Conservation (phyloP, 2,113 vertebrate species). For the Brachypteracias leptosomus region DNA sequence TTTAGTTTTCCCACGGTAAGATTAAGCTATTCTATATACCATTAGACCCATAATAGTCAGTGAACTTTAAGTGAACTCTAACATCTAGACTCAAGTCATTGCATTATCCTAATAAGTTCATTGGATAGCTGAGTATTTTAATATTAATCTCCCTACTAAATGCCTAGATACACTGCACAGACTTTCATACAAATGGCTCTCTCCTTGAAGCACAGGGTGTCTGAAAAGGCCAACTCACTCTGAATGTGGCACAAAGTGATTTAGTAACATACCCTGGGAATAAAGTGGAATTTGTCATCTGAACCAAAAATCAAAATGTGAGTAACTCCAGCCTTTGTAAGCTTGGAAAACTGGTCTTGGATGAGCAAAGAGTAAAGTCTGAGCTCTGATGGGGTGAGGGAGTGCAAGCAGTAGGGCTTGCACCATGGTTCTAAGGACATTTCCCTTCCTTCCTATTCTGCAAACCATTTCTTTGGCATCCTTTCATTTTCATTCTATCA, state of each 20-base stretch:
- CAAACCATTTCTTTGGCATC: neutral
- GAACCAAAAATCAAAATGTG: neutral
- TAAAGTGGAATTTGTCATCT: neutral
- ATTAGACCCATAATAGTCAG: constrained; percentile 3
- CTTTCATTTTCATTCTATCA: neutral
- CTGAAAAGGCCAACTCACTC: constrained; percentile 38
- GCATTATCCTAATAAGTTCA: constrained; percentile 4
- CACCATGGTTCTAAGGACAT: rapidly evolving
- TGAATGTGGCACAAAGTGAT: neutral
- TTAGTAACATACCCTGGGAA: neutral
- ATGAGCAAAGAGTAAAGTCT: neutral
- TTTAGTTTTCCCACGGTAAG: constrained; percentile 57
- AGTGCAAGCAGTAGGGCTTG: neutral
- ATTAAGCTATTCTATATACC: constrained; percentile 53
- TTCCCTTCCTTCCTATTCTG: neutral
- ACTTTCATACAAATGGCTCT: neutral
- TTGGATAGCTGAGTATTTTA: neutral
- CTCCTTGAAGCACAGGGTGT: neutral
- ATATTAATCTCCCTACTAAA: constrained; percentile 35
- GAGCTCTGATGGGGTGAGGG: neutral
- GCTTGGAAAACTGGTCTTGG: neutral
- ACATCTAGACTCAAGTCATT: constrained; percentile 16
- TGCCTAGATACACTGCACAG: constrained; percentile 10
- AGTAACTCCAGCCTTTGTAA: neutral
- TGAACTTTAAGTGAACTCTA: constrained; percentile 66